phyloP scores from a whole-genome alignment of 1,140 invertebrate genomes.

The Lycorma delicatula region DNA sequence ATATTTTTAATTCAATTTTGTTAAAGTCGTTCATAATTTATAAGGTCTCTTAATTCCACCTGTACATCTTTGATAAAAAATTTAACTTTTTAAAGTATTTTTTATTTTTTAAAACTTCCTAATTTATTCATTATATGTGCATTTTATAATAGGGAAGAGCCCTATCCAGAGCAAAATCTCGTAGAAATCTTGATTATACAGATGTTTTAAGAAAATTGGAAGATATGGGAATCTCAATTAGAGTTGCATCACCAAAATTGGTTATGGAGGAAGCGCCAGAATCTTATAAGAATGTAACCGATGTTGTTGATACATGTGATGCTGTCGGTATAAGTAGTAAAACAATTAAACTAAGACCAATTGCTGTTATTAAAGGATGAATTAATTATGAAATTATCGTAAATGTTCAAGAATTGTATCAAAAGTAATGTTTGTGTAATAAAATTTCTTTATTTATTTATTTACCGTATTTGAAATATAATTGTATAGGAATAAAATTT shows the following conservation, averaged over 20 bases:
- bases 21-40: no score
- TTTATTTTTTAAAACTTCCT: no score
- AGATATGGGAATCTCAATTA: conserved; percentile 89
- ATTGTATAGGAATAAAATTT: no score
- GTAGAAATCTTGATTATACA: conserved; percentile 89
- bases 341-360: conserved; percentile 92
- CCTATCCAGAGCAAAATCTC: conserved; percentile 91
- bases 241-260: conserved; percentile 97
- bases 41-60: no score
- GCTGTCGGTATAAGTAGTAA: conserved; percentile 96
- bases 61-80: no score
- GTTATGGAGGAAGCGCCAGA: conserved; percentile 99
- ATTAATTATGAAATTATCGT: neutral
- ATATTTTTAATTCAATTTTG: no score
- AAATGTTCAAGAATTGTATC: neutral
- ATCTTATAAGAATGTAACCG: conserved; percentile 99
- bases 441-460: no score
- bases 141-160: conserved; percentile 71
- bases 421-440: no score
- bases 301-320: conserved; percentile 98
- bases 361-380: conserved; percentile 98
- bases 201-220: conserved; percentile 72
- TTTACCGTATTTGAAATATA: no score
- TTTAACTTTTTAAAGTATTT: conserved; percentile 4
- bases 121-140: no score